Evolutionary conservation across 2,797 vertebrate genomes (phyloP), one percentile per base, ranked within the genome.

Genomic region (Intellagama lesueurii): DNA sequence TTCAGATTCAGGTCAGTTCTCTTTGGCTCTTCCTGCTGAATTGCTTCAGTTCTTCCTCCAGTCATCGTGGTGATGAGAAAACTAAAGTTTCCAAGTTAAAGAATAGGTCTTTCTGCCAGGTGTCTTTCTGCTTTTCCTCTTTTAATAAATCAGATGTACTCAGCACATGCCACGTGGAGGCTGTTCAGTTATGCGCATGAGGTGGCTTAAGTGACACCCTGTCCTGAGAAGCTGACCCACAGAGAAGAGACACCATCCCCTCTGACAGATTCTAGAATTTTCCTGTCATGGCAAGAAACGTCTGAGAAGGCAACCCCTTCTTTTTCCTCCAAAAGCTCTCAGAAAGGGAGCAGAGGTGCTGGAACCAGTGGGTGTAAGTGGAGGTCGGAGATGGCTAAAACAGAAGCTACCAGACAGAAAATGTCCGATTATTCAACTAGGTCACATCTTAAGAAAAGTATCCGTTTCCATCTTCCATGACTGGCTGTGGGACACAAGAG

Each of bases 151-250:
- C 35, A 75, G 14, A 56, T 56, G 72, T 7, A 0, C 72, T 47
- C 14, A n/a, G 52, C 52, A 75, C 17, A 66, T 82, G 69, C 47
- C 72, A 4, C n/a, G 28, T 22, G 14, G 52, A 93, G 91, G 90
- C 52, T 94, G 87, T n/a, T 95, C 94, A 91, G 91, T 92, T 92
- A 91, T 91, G 84, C 90, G 88, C 87, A 89, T 89, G 87, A 90
- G 83, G 81, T 0, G 0, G 86, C 16, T 76, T 86, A 90, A 89
- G 89, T 86, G 87, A 89, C 91, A 88, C 90, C 86, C 81, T 52
- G 87, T 92, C 94, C 92, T 94, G 91, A 89, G 88, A 76, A 91
- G 32, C 91, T 88, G 87, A 94, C 91, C 91, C 84, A 76, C 92
- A 88, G 91, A 92, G 91, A 91, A 32, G 88, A 87, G n/a, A 82